These are phyloP conservation scores for Chydorus sphaericus DNA, from an alignment of 2,888 invertebrate species.

Conservation along the genomic window DNA sequence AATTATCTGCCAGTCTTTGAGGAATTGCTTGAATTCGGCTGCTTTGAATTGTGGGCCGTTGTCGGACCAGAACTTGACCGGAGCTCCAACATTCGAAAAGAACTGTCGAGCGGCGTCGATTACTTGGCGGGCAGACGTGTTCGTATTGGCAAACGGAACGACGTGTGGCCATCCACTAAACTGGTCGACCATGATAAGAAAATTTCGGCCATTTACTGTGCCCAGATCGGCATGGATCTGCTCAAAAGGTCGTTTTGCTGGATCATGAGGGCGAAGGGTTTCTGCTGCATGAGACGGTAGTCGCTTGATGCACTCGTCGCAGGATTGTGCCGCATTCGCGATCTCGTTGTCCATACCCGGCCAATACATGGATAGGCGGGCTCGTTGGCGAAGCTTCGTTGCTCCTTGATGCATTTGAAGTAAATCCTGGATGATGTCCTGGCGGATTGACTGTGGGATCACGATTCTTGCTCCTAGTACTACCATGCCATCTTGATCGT, in stretches of 20 bases:
- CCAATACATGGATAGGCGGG: conserved; percentile 20
- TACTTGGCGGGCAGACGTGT: conserved; percentile 7
- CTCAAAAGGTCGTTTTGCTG: conserved; percentile 7
- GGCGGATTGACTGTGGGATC: conserved; percentile 14
- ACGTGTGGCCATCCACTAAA: conserved; percentile 7
- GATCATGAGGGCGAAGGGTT: neutral
- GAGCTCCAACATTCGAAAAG: conserved; percentile 13
- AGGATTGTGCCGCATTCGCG: neutral
- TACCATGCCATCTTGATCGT: conserved; percentile 1
- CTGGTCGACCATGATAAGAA: conserved; percentile 2
- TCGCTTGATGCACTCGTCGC: neutral
- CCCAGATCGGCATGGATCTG: neutral
- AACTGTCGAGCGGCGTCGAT: conserved; percentile 7
- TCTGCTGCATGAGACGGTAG: neutral
- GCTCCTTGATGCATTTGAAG: conserved; percentile 20
- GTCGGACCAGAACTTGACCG: conserved; percentile 1
- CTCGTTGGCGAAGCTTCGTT: conserved; percentile 17
- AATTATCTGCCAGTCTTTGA: conserved; percentile 2
- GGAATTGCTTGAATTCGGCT: conserved; percentile 8
- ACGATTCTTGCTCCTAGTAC: conserved; percentile 10
- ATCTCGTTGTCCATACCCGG: conserved; percentile 16
- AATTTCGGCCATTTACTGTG: neutral
- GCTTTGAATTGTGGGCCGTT: conserved; percentile 15
- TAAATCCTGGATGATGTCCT: conserved; percentile 17
- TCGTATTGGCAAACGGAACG: neutral